These are phyloP conservation scores for Antigone vipio DNA, from an alignment of 2,113 vertebrate species.

Conservation along the genomic window DNA sequence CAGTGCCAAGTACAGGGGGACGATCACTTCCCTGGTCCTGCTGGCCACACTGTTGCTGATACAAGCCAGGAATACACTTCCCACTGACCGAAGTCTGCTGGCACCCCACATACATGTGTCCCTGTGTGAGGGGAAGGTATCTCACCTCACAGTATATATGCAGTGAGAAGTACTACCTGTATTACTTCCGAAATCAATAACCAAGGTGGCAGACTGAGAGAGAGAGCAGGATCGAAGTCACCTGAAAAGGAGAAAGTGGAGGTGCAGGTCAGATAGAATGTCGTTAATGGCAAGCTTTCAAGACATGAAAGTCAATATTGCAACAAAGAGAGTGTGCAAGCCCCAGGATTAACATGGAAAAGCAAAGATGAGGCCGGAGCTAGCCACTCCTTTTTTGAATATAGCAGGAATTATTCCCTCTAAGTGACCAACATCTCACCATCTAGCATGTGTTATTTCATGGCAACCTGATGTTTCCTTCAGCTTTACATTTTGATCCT, in stretches of 20 bases:
- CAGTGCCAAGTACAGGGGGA: too few relatives aligned
- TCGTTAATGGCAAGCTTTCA: not conserved
- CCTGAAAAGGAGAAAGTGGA: not conserved
- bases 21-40: too few relatives aligned
- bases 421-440: not conserved
- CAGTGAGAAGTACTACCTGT: not conserved
- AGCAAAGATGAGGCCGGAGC: not conserved
- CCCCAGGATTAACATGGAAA: not conserved
- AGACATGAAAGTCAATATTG: accelerated
- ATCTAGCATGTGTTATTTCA: not conserved
- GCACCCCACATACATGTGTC: not conserved
- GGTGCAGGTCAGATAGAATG: not conserved
- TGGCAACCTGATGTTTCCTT: not conserved
- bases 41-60: too few relatives aligned
- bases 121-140: not conserved
- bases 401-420: not conserved
- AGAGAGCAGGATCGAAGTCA: not conserved
- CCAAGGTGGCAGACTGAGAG: not conserved
- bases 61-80: too few relatives aligned
- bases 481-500: not conserved
- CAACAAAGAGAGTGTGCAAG: not conserved
- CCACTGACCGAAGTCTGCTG: not conserved
- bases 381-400: not conserved
- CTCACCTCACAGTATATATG: accelerated
- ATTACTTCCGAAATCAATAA: not conserved